Conservation (phyloP, 2,888 invertebrate genomes). For the Phyllotreta striolata region DNA sequence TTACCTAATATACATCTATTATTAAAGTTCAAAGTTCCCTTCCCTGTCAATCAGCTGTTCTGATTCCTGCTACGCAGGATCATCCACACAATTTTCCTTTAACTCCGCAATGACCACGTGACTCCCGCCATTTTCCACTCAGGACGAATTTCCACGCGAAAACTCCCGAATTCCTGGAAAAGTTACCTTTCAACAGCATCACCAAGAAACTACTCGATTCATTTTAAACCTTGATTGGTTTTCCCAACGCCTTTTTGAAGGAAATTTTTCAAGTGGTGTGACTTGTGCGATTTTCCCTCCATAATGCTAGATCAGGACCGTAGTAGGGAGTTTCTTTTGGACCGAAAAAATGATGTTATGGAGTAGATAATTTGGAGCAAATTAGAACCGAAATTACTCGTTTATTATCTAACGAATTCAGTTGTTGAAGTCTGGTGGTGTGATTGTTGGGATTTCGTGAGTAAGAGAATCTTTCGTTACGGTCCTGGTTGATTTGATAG, state of each 20-base stretch:
- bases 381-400: too few relatives aligned
- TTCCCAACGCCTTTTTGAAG: too few relatives aligned
- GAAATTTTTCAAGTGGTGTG: too few relatives aligned
- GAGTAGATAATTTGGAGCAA: too few relatives aligned
- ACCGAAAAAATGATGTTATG: not conserved
- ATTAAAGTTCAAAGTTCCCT: not conserved
- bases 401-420: too few relatives aligned
- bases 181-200: constrained; percentile 4
- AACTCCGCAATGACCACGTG: constrained; percentile 42
- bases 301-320: too few relatives aligned
- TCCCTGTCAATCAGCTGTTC: not conserved
- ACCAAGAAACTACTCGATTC: too few relatives aligned
- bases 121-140: constrained; percentile 17
- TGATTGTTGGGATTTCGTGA: too few relatives aligned
- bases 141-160: not conserved
- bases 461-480: too few relatives aligned
- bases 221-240: too few relatives aligned
- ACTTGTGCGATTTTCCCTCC: too few relatives aligned
- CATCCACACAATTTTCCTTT: not conserved
- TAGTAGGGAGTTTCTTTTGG: too few relatives aligned
- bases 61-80: constrained; percentile 12
- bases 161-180: not conserved
- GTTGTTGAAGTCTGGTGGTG: not conserved
- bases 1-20: not conserved
- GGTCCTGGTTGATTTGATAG: constrained; percentile 30